Evolutionary conservation across 2,113 vertebrate species (phyloP).

Genomic region (Drymodes brunneopygia): DNA sequence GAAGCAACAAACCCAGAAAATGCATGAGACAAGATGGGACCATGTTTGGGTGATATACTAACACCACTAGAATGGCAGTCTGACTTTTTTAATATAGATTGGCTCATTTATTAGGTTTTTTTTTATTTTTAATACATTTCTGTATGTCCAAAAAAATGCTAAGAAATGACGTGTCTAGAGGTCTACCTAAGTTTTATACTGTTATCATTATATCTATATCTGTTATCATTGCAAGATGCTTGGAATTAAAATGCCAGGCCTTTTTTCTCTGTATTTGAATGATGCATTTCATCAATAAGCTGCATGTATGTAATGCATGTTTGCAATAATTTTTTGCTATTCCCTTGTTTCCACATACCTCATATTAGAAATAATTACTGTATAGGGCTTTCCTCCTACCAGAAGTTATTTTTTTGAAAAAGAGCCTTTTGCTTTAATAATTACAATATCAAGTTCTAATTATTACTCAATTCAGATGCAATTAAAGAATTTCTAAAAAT

Average conservation of each 20-base stretch:
- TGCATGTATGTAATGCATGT: background rate
- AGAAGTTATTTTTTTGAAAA: background rate
- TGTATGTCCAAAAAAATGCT: background rate
- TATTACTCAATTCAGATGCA: background rate
- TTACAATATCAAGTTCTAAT: background rate
- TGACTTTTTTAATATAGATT: background rate
- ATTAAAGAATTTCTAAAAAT: background rate
- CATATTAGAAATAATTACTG: background rate
- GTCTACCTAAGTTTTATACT: background rate
- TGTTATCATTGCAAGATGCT: background rate
- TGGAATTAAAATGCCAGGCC: background rate
- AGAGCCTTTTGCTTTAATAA: background rate
- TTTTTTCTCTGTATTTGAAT: background rate
- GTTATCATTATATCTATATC: no score
- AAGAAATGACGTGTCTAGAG: background rate
- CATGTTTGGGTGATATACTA: background rate
- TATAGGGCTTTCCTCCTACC: background rate
- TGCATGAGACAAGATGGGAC: background rate
- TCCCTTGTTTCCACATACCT: background rate
- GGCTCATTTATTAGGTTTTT: background rate
- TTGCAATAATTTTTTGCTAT: background rate
- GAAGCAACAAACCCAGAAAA: background rate
- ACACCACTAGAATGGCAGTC: background rate
- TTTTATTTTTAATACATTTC: background rate
- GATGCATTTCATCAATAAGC: background rate